Percentiles rank a stretch among this genome's conserved stretches.
Evolutionary conservation across 2,113 vertebrate genomes (phyloP).

Genomic region (Rhagologus leucostigma): DNA sequence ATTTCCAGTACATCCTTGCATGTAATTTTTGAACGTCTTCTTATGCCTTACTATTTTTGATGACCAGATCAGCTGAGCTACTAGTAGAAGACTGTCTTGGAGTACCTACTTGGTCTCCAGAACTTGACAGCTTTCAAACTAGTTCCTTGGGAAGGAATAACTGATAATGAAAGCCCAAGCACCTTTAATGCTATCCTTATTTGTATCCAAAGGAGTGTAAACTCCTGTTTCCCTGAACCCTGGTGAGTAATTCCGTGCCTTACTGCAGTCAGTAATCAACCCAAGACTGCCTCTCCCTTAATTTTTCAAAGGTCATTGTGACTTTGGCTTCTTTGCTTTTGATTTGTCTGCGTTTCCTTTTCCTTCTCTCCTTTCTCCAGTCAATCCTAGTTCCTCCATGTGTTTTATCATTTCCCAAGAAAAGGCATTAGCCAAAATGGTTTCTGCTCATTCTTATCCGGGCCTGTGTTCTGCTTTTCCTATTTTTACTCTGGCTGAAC

Average conservation of each 20-base stretch:
- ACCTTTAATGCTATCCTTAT: background rate
- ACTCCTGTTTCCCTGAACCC: background rate
- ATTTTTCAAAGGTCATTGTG: background rate
- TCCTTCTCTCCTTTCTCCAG: background rate
- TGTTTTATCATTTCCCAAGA: background rate
- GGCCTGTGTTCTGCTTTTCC: background rate
- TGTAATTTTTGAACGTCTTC: background rate
- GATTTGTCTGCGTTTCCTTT: background rate
- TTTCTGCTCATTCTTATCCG: background rate
- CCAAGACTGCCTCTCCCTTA: background rate
- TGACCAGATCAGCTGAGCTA: background rate
- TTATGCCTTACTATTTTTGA: background rate
- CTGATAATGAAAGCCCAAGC: background rate
- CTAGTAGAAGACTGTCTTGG: background rate
- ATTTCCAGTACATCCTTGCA: background rate
- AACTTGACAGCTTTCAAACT: background rate
- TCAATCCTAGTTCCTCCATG: background rate
- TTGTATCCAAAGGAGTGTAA: background rate
- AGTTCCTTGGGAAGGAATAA: background rate
- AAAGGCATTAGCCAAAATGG: background rate
- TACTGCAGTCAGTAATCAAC: background rate
- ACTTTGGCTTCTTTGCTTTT: background rate
- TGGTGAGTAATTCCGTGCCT: background rate
- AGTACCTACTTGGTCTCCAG: background rate
- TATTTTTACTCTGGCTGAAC: background rate